phyloP scores from a whole-genome alignment of 1,140 invertebrate species.

The Homalodisca vitripennis region DNA sequence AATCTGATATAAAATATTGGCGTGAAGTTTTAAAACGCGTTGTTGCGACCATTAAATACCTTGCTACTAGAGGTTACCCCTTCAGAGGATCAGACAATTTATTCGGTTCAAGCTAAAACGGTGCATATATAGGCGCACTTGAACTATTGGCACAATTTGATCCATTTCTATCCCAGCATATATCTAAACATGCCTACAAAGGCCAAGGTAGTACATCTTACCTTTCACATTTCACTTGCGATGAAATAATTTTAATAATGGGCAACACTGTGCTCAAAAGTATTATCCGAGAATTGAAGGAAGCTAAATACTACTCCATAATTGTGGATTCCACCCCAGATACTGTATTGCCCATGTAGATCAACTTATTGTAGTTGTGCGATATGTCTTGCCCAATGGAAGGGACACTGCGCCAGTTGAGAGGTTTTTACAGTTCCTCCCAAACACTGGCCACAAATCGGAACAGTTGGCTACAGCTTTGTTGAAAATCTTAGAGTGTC shows the following conservation, averaged over 20 bases:
- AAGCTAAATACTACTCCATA: background rate
- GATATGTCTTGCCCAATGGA: background rate
- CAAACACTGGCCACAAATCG: background rate
- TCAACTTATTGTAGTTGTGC: background rate
- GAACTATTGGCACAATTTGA: conserved; percentile 35
- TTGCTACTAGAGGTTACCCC: conserved; percentile 31
- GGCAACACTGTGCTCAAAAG: conserved; percentile 1
- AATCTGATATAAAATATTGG: conserved; percentile 22
- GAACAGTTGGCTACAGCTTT: background rate
- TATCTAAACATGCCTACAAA: conserved; percentile 32
- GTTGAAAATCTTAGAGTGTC: background rate
- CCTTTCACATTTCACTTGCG: conserved; percentile 12
- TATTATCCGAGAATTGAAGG: conserved; percentile 1
- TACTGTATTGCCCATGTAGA: background rate
- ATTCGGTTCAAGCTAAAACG: conserved; percentile 31
- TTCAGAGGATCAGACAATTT: conserved; percentile 33
- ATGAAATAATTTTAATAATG: conserved; percentile 7
- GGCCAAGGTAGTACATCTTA: conserved; percentile 33
- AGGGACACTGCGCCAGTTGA: background rate
- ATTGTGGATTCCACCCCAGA: background rate
- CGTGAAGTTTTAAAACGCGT: conserved; percentile 30
- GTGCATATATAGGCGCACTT: background rate
- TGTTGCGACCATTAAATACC: conserved; percentile 32
- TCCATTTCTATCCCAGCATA: conserved; percentile 37
- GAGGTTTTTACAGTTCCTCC: background rate